Conservation (phyloP, 2,113 vertebrate genomes). For the Xiphophorus hellerii region DNA sequence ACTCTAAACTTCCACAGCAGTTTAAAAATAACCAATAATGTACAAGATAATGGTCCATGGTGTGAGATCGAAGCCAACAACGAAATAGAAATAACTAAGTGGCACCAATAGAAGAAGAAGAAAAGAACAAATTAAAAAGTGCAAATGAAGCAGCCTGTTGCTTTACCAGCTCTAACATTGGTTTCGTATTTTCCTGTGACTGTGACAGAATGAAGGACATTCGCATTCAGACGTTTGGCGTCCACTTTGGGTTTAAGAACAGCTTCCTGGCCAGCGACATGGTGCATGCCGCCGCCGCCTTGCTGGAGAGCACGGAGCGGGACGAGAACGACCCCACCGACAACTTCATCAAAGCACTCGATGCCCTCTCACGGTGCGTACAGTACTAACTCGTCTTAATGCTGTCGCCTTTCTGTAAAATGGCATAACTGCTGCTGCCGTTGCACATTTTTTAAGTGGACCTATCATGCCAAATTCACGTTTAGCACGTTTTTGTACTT, state of each 20-base stretch:
- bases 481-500: too few species aligned
- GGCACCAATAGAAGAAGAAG: not conserved
- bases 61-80: not conserved
- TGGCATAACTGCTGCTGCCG: not conserved
- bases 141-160: not conserved
- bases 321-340: conserved; percentile 80
- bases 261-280: conserved; percentile 94
- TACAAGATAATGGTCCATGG: too few species aligned
- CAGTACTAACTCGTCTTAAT: not conserved
- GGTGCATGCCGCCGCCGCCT: conserved; percentile 87
- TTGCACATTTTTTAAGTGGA: too few species aligned
- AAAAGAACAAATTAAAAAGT: not conserved
- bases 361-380: conserved; percentile 92
- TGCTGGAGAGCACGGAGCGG: conserved; percentile 91
- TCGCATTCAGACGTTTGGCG: conserved; percentile 94
- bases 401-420: not conserved
- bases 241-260: conserved; percentile 97
- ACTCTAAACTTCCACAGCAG: too few species aligned
- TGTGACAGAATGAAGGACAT: conserved; percentile 92
- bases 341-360: conserved; percentile 94
- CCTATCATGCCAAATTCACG: too few species aligned
- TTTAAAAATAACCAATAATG: too few species aligned
- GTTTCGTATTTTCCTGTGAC: not conserved
- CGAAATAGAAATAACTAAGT: too few species aligned
- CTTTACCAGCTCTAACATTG: not conserved